Percentiles rank a stretch among this genome's conserved stretches.
phyloP scores from a whole-genome alignment of 2,113 vertebrate genomes.

The Orycteropus afer region DNA sequence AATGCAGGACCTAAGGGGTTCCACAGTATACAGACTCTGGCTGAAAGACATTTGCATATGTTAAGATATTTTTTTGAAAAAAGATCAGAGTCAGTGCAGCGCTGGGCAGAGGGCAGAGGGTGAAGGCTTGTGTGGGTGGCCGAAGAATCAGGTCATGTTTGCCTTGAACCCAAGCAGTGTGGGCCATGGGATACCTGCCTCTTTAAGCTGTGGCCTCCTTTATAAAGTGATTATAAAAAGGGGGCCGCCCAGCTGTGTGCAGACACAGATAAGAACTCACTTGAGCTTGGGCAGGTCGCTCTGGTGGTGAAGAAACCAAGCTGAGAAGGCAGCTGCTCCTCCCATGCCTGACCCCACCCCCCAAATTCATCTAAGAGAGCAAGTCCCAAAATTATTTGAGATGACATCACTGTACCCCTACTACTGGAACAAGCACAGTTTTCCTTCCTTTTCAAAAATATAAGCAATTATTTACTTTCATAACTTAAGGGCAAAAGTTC shows the following conservation, averaged over 20 bases:
- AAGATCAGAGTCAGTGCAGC: background rate
- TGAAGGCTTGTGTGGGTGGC: background rate
- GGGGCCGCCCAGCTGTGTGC: background rate
- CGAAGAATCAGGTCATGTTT: background rate
- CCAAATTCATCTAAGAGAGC: background rate
- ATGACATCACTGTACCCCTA: background rate
- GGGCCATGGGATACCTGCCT: background rate
- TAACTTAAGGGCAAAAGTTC: constrained; percentile 12
- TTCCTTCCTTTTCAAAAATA: background rate
- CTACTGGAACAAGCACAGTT: background rate
- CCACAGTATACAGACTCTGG: background rate
- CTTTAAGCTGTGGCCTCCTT: background rate
- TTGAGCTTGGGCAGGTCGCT: rapidly evolving
- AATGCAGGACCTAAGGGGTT: background rate
- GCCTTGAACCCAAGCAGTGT: background rate
- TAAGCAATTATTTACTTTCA: background rate
- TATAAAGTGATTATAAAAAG: background rate
- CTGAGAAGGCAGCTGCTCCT: background rate
- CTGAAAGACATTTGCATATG: background rate
- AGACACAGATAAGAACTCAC: background rate
- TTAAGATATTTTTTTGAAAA: background rate
- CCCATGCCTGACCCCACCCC: too few relatives aligned
- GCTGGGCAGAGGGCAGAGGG: background rate
- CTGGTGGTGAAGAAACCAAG: background rate
- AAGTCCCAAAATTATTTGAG: rapidly evolving